phyloP scores from a whole-genome alignment of 2,888 invertebrate species.

The Hecatera dysodea region DNA sequence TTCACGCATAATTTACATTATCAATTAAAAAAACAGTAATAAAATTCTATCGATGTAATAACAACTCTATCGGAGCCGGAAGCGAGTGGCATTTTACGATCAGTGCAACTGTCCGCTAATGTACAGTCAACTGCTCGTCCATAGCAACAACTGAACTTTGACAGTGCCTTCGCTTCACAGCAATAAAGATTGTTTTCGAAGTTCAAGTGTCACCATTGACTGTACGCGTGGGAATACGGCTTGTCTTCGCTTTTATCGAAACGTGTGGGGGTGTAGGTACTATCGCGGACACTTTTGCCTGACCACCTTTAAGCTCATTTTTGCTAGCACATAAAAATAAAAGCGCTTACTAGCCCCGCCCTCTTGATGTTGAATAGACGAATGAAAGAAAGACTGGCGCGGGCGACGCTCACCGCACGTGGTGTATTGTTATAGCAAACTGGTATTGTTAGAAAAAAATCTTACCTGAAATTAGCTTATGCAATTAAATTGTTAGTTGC shows the following conservation, averaged over 20 bases:
- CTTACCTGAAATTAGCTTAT: too few species aligned
- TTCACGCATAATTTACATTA: background rate
- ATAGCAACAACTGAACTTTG: background rate
- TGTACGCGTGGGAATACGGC: conserved; percentile 55
- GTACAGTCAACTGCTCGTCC: conserved; percentile 36
- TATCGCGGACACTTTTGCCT: too few species aligned
- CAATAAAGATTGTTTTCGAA: background rate
- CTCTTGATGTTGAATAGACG: too few species aligned
- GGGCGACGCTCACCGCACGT: too few species aligned
- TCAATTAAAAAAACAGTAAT: background rate
- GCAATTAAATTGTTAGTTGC: too few species aligned
- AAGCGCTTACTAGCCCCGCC: too few species aligned
- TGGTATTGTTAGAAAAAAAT: too few species aligned
- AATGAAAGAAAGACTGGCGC: too few species aligned
- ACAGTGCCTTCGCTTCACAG: background rate
- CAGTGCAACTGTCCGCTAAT: conserved; percentile 73
- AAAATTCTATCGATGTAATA: conserved; percentile 49
- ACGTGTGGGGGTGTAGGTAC: conserved; percentile 42
- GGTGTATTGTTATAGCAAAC: too few species aligned
- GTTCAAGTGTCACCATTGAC: background rate
- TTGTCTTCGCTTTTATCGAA: conserved; percentile 36
- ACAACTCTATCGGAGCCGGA: conserved; percentile 64
- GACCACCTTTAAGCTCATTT: too few species aligned
- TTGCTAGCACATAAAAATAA: too few species aligned
- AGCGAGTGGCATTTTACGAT: conserved; percentile 72